These are phyloP conservation scores for Drosophila multiciliata DNA, from an alignment of 2,888 invertebrate species.

Conservation along the genomic window DNA sequence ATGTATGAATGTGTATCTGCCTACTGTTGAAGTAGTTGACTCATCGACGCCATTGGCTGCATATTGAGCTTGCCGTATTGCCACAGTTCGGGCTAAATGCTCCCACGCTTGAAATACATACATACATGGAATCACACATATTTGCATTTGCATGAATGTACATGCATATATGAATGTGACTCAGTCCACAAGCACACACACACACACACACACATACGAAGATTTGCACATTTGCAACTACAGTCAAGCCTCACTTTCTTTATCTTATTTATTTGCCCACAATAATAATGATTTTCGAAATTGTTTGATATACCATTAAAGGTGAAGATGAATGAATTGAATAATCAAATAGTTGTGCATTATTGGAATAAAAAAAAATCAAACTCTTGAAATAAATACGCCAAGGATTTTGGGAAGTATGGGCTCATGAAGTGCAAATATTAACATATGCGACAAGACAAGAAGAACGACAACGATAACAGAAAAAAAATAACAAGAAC, in stretches of 20 bases:
- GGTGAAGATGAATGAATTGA: neutral
- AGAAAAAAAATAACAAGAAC: conserved; percentile 9
- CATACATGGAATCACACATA: neutral
- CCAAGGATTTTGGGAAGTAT: neutral
- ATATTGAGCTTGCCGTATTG: conserved; percentile 20
- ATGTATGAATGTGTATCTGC: neutral
- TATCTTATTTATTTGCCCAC: neutral
- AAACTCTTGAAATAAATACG: neutral
- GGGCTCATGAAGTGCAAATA: conserved; percentile 30
- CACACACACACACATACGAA: neutral
- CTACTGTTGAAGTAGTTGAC: conserved; percentile 18
- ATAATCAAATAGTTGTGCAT: neutral
- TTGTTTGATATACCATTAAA: neutral
- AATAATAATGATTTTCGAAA: neutral
- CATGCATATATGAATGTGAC: neutral
- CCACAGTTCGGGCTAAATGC: conserved; percentile 25
- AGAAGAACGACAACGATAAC: conserved; percentile 16
- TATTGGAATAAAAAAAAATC: neutral
- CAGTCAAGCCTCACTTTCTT: neutral
- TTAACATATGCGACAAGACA: conserved; percentile 33
- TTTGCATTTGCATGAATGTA: neutral
- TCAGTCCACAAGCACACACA: neutral
- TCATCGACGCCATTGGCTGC: conserved; percentile 30
- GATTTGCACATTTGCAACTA: conserved; percentile 1
- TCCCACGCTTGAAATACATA: conserved; percentile 43